Base-by-base conservation (phyloP, 2,113 vertebrate species). In the Cynocephalus volans region DNA sequence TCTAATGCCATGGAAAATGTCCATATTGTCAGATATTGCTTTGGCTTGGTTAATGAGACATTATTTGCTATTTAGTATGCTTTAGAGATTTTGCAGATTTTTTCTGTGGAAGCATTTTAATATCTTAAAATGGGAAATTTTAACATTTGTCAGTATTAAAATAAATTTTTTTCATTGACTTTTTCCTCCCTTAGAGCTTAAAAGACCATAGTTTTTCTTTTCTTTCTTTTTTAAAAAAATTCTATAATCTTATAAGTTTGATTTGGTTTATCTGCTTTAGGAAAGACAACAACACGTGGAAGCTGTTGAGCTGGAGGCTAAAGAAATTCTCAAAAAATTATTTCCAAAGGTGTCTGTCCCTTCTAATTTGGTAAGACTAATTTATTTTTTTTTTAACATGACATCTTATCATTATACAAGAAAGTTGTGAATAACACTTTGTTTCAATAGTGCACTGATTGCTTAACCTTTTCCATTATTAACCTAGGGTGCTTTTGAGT, bases 271-370 rank as follows among this genome's bases (percentile, higher is more conserved):
- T 96, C 72, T 97, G 89, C 15, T 98, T 88, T 98, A 99, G 99
- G 99, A 99, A 98, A 99, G 98, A 97, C 99, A 99, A 95, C 98
- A 99, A 1, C 98, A 98, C 0, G 88, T 99, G 98, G 99, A 99
- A 96, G 93, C 94, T 67, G 98, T 98, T n/a, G 99, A 99, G 96
- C 98, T 99, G 1, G 99, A 99, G 97, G 99, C 99, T n/a, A 98
- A 99, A 95, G 97, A 99, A 13, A 98, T 99, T 90, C 98, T 99
- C 85, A 99, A 99, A 99, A 99, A 99, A 97, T 98, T 99, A 85
- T 99, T 99, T 97, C 99, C 99, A 45, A 97, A 98, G 19, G 99
- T 99, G 77, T 99, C 99, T 97, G 98, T 99, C 62, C 99, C 99
- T 96, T 98, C 98, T 75, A 98, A 98, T 56, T 98, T 99, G 99